Conservation (phyloP, 2,113 vertebrate genomes). For the Anhinga rufa region DNA sequence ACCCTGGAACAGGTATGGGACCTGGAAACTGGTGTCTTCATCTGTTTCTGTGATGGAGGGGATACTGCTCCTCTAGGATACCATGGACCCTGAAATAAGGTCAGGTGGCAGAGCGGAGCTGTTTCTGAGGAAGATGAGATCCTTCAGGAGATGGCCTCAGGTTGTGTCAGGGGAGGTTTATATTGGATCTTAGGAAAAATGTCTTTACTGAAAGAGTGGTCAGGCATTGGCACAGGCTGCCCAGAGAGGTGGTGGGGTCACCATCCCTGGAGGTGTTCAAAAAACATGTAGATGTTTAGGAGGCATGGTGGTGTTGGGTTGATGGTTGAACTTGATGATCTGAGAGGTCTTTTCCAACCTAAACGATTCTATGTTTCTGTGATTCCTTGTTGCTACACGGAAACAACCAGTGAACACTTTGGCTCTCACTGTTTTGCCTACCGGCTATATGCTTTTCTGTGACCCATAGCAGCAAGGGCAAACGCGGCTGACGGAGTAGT, state of each 20-base stretch:
- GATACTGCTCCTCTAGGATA: background rate
- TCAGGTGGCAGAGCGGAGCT: rapidly evolving
- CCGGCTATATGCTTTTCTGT: background rate
- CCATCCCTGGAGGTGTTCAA: background rate
- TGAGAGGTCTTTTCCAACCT: no score
- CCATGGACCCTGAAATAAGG: rapidly evolving
- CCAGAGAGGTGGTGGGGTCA: no score
- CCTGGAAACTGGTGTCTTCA: background rate
- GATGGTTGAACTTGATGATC: no score
- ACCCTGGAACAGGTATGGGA: background rate
- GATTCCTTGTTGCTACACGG: background rate
- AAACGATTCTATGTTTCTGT: no score
- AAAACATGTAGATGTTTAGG: background rate
- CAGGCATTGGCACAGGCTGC: no score
- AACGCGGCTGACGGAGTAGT: rapidly evolving
- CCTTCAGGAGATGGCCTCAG: no score
- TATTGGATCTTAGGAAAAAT: no score
- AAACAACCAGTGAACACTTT: background rate
- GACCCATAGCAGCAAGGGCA: background rate
- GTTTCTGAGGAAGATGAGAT: background rate
- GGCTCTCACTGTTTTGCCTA: background rate
- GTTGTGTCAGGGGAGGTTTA: no score
- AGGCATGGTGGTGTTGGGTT: no score
- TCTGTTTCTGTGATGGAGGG: background rate
- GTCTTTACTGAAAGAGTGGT: background rate